Percentiles rank a stretch among this genome's conserved stretches.
Conservation (phyloP, 2,797 vertebrate genomes). For the Crypturellus tataupa region DNA sequence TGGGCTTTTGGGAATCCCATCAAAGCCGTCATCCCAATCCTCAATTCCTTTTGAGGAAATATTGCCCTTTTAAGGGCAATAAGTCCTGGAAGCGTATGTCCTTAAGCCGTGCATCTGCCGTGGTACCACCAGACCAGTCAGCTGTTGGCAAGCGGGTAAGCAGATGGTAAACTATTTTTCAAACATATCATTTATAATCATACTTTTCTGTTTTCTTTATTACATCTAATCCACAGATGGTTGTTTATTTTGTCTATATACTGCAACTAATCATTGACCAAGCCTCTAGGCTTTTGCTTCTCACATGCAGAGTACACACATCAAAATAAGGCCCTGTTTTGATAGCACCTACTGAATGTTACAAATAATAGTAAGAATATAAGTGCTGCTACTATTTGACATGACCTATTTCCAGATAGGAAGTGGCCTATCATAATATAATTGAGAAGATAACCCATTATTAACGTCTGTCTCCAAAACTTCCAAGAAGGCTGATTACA, state of each 20-base stretch:
- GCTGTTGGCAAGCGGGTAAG: background rate
- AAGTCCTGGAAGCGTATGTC: background rate
- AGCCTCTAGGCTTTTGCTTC: constrained; percentile 2
- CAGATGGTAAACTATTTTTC: background rate
- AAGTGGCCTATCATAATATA: constrained; percentile 65
- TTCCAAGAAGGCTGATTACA: constrained; percentile 75
- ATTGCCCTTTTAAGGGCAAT: background rate
- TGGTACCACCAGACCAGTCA: background rate
- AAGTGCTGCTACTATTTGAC: constrained; percentile 63
- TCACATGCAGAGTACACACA: background rate
- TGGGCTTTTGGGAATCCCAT: background rate
- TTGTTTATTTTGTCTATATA: background rate
- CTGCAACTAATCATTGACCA: background rate
- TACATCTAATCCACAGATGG: background rate
- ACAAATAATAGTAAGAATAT: constrained; percentile 69
- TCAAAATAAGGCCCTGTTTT: constrained; percentile 50
- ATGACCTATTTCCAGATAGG: constrained; percentile 72
- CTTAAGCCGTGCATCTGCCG: background rate
- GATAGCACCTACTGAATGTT: constrained; percentile 41
- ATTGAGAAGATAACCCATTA: constrained; percentile 73
- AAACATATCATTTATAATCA: background rate
- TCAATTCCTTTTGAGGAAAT: background rate
- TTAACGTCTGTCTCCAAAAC: constrained; percentile 71
- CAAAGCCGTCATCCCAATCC: background rate
- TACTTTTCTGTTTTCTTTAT: background rate